Evolutionary conservation across 2,888 invertebrate genomes (phyloP).

Genomic region (Andrena trimmerana): DNA sequence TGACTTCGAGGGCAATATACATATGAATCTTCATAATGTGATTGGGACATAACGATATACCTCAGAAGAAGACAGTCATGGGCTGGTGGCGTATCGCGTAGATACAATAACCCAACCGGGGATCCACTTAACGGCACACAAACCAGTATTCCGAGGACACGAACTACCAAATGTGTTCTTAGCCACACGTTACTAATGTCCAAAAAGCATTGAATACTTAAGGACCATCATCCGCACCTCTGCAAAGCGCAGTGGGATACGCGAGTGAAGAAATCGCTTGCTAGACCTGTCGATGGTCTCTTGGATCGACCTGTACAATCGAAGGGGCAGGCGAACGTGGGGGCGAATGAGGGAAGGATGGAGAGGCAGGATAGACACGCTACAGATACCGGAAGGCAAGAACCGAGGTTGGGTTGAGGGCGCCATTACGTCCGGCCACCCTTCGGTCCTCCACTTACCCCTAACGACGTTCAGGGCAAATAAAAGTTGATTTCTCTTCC

Average conservation of each 20-base stretch:
- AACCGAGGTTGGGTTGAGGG: slow-evolving; percentile 76
- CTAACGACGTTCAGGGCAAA: slow-evolving; percentile 79
- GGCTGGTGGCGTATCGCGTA: no score
- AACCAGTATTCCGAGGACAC: no score
- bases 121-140: no score
- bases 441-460: slow-evolving; percentile 78
- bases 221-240: background rate
- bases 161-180: no score
- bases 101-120: no score
- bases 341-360: slow-evolving; percentile 59
- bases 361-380: slow-evolving; percentile 72
- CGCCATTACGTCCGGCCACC: slow-evolving; percentile 80
- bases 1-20: background rate
- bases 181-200: no score
- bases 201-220: no score
- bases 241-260: background rate
- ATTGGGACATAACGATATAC: background rate
- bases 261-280: background rate
- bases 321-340: slow-evolving; percentile 20
- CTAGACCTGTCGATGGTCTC: background rate
- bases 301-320: slow-evolving; percentile 31
- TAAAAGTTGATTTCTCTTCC: slow-evolving; percentile 79
- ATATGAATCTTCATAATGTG: background rate
- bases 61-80: no score
- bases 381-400: slow-evolving; percentile 75